These are phyloP conservation scores for Corythaeola cristata DNA, from an alignment of 2,113 vertebrate genomes.

Conservation along the genomic window DNA sequence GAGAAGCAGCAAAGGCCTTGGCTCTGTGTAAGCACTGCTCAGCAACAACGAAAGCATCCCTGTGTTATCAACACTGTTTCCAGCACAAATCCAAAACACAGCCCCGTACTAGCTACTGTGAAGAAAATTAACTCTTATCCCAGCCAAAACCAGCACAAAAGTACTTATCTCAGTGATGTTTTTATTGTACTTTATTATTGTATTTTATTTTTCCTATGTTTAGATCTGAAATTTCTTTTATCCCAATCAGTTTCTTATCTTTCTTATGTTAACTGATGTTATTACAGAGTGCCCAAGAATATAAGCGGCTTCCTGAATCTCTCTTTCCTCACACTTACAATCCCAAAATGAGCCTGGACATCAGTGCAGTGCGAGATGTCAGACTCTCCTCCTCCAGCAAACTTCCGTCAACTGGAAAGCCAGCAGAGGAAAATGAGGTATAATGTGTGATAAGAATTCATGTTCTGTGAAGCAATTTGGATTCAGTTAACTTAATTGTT, in stretches of 20 bases:
- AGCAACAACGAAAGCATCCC: too few species aligned
- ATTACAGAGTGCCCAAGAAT: slow-evolving; percentile 88
- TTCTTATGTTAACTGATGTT: not conserved
- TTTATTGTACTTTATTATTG: not conserved
- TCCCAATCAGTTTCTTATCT: not conserved
- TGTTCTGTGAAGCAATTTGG: not conserved
- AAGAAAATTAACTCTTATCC: too few species aligned
- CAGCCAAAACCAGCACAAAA: too few species aligned
- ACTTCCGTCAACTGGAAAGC: slow-evolving; percentile 6
- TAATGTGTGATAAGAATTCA: not conserved
- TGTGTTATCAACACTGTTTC: too few species aligned
- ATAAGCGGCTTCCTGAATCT: slow-evolving; percentile 86
- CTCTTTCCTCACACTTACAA: slow-evolving; percentile 96
- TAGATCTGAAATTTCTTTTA: not conserved
- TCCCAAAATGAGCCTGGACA: slow-evolving; percentile 96
- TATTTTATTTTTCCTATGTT: not conserved
- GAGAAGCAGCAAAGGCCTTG: too few species aligned
- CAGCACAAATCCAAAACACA: too few species aligned
- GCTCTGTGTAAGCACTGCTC: too few species aligned
- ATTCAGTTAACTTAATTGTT: not conserved
- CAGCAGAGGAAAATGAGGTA: slow-evolving; percentile 66
- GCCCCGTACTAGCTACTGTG: too few species aligned
- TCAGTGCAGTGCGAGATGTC: slow-evolving; percentile 84
- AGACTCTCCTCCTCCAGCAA: slow-evolving; percentile 63
- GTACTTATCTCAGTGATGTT: not conserved